Conservation (phyloP, 2,888 invertebrate genomes). For the Caenorhabditis sulstoni region DNA sequence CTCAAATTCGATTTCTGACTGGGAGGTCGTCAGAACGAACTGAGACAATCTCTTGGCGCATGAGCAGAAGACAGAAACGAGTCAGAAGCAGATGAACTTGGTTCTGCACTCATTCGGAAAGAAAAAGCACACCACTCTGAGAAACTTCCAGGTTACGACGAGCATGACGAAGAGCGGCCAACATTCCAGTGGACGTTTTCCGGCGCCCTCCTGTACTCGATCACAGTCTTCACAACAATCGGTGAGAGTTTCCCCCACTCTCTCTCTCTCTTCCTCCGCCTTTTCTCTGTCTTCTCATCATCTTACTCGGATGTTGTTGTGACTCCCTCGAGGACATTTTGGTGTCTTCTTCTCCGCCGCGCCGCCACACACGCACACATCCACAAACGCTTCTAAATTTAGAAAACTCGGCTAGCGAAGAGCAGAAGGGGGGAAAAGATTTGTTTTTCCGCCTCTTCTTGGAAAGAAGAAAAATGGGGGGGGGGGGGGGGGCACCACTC, state of each 20-base stretch:
- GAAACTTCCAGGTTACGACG: slow-evolving; percentile 80
- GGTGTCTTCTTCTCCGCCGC: slow-evolving; percentile 2
- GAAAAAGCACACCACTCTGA: too few relatives aligned
- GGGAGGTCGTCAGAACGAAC: neutral
- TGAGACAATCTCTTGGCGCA: too few relatives aligned
- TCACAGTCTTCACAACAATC: slow-evolving; percentile 82
- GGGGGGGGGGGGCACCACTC: too few relatives aligned
- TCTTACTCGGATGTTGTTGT: slow-evolving; percentile 10
- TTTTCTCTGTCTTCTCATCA: slow-evolving; percentile 18
- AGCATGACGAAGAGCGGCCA: slow-evolving; percentile 76
- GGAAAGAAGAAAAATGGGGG: too few relatives aligned
- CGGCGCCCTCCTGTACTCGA: slow-evolving; percentile 82
- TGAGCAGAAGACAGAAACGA: neutral
- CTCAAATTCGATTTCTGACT: neutral
- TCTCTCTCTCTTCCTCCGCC: neutral
- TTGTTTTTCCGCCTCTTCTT: slow-evolving; percentile 1
- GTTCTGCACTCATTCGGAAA: neutral
- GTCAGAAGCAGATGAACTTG: neutral
- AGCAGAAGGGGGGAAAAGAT: neutral
- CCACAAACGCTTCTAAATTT: slow-evolving; percentile 20
- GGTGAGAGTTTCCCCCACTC: slow-evolving; percentile 72
- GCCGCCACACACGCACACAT: too few relatives aligned
- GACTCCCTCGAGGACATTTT: slow-evolving; percentile 32
- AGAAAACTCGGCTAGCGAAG: neutral
- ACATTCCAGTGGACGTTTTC: slow-evolving; percentile 82